phyloP scores from a whole-genome alignment of 1,140 invertebrate species.

The Scylla paramamosain region DNA sequence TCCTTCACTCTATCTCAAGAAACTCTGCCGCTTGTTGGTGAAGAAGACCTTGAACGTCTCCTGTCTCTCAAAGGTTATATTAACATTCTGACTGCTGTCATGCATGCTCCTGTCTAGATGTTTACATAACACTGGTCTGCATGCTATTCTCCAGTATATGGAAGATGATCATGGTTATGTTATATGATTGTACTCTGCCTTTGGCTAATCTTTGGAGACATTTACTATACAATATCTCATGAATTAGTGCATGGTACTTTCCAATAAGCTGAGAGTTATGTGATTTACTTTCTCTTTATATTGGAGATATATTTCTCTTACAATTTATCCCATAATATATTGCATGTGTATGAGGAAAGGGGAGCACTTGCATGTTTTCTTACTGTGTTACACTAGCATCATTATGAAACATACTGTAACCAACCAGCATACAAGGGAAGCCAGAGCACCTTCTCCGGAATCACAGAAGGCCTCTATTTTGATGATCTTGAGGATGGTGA shows the following conservation, averaged over 20 bases:
- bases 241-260: no score
- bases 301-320: conserved; percentile 1
- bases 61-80: conserved; percentile 64
- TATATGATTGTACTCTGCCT: no score
- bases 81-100: neutral
- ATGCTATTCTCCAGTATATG: no score
- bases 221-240: no score
- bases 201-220: no score
- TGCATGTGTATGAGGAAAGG: neutral
- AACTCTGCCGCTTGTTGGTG: conserved; percentile 65
- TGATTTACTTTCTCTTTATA: no score
- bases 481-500: conserved; percentile 39
- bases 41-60: conserved; percentile 63
- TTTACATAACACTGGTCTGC: neutral
- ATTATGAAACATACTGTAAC: neutral
- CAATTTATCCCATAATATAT: neutral
- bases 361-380: no score
- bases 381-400: neutral
- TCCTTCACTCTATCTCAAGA: conserved; percentile 48
- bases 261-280: no score
- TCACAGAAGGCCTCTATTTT: conserved; percentile 56
- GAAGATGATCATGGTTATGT: no score
- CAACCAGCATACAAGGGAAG: neutral
- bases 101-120: conserved; percentile 21
- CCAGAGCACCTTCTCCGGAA: neutral